Conservation (phyloP, 2,113 vertebrate genomes). For the Xiphorhynchus elegans region DNA sequence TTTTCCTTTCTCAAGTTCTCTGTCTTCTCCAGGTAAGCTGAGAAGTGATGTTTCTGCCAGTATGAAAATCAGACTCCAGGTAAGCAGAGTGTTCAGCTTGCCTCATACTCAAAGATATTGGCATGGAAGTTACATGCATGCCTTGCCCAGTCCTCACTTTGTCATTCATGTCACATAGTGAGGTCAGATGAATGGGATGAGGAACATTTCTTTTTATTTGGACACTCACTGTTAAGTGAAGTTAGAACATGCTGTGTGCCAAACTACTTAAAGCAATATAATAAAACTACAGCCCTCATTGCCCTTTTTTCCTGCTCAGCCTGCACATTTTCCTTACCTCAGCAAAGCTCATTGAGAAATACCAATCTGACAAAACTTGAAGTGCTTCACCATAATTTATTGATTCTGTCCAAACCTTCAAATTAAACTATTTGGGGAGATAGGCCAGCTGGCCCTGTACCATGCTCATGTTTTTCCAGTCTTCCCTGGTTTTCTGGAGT, state of each 20-base stretch:
- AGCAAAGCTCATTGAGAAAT: not conserved
- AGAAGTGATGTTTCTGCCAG: rapidly evolving
- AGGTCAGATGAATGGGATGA: not conserved
- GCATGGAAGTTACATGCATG: rapidly evolving
- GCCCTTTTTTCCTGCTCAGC: not conserved
- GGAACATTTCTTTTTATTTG: not conserved
- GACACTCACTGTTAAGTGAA: not conserved
- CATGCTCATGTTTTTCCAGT: not conserved
- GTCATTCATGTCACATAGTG: not conserved
- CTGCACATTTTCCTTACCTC: not conserved
- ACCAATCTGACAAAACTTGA: not conserved
- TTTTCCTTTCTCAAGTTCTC: not conserved
- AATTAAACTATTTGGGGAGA: not conserved
- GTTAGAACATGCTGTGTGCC: not conserved
- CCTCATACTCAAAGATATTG: not conserved
- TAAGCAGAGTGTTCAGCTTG: not conserved
- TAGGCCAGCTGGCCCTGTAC: not conserved
- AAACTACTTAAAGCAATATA: not conserved
- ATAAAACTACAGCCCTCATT: rapidly evolving
- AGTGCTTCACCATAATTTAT: not conserved
- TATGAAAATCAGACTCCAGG: not conserved
- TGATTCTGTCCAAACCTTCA: not conserved
- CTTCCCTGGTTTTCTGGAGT: not conserved
- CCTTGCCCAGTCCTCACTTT: not conserved
- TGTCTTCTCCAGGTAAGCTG: not conserved